These are phyloP conservation scores for Aporophyla lueneburgensis DNA, from an alignment of 2,888 invertebrate genomes.

Conservation along the genomic window DNA sequence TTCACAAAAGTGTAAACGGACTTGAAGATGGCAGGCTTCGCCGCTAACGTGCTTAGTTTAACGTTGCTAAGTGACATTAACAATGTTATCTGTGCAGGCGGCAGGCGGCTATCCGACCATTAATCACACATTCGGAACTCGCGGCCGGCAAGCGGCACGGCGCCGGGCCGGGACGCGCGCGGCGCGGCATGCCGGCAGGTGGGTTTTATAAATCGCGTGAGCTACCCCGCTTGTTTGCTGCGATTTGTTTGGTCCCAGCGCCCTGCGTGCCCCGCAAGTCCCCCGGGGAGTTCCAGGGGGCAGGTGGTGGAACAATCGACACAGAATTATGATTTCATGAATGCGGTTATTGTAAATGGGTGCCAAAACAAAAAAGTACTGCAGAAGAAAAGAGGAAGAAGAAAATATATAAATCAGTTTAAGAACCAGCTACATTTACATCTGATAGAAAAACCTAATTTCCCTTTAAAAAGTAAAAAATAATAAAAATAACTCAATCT, in stretches of 20 bases:
- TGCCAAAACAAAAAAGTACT: not conserved
- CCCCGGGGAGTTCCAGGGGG: no score
- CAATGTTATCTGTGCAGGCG: constrained; percentile 8
- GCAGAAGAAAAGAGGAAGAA: not conserved
- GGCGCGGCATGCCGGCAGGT: not conserved
- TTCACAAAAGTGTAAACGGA: constrained; percentile 25
- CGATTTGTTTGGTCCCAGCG: constrained; percentile 27
- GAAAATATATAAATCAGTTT: not conserved
- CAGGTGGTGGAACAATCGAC: not conserved
- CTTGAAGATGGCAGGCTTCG: constrained; percentile 31
- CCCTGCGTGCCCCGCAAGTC: not conserved
- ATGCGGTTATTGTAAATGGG: not conserved
- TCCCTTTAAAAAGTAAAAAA: no score
- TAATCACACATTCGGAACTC: constrained; percentile 13
- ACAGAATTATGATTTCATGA: not conserved
- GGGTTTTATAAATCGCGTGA: constrained; percentile 45
- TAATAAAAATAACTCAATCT: no score
- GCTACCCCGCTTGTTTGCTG: constrained; percentile 30
- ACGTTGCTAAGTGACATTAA: constrained; percentile 26
- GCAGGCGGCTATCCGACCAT: constrained; percentile 7
- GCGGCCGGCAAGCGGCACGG: not conserved
- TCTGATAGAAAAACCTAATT: no score
- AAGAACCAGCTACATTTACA: no score
- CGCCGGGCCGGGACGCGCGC: not conserved
- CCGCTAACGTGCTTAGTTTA: constrained; percentile 15